phyloP scores from a whole-genome alignment of 2,797 vertebrate species.

The Aplochiton taeniatus region DNA sequence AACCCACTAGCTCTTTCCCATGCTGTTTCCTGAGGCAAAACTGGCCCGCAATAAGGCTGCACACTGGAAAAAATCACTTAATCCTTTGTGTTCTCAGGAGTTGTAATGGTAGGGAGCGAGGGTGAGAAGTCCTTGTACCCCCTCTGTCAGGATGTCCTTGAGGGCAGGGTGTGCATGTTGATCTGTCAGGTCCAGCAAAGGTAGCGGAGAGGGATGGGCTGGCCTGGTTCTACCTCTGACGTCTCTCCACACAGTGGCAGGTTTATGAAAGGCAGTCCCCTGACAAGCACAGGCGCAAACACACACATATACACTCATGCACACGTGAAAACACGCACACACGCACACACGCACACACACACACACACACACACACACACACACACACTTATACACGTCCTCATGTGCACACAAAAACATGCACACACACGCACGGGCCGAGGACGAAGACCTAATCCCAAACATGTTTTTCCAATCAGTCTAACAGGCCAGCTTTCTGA shows the following conservation, averaged over 20 bases:
- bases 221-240: conserved; percentile 34
- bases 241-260: conserved; percentile 34
- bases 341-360: background rate
- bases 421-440: conserved; percentile 26
- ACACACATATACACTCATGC: background rate
- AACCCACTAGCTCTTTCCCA: conserved; percentile 42
- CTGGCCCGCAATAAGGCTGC: conserved; percentile 7
- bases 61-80: too few species aligned
- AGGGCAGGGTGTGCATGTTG: background rate
- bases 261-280: conserved; percentile 2
- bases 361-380: background rate
- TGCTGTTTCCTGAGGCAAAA: conserved; percentile 46
- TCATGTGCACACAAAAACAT: conserved; percentile 26
- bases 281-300: background rate
- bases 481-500: conserved; percentile 45
- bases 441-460: conserved; percentile 57
- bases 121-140: conserved; percentile 10
- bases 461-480: conserved; percentile 71
- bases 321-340: background rate
- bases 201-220: background rate
- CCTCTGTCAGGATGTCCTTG: background rate
- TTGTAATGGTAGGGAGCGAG: background rate
- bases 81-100: too few species aligned
- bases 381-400: conserved; percentile 11
- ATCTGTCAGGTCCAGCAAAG: background rate